phyloP scores from a whole-genome alignment of 1,140 invertebrate genomes.

The Leptinotarsa defecta region DNA sequence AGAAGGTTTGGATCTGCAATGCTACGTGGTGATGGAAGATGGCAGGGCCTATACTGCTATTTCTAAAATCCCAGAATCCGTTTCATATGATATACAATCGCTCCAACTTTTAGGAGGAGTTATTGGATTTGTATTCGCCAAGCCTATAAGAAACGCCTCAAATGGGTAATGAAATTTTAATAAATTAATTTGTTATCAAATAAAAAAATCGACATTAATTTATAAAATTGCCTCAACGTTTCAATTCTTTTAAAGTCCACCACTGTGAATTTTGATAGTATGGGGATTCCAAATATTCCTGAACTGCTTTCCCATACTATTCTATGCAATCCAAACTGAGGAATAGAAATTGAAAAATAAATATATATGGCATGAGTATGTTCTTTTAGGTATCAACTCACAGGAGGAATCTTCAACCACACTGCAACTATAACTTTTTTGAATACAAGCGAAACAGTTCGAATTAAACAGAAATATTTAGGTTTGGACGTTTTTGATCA shows the following conservation, averaged over 20 bases:
- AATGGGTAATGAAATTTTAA: constrained; percentile 67
- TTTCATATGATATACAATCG: constrained; percentile 81
- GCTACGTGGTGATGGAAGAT: constrained; percentile 88
- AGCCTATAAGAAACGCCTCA: constrained; percentile 68
- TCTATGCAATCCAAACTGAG: no score
- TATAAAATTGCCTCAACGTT: no score
- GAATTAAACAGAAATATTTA: constrained; percentile 76
- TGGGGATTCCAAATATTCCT: no score
- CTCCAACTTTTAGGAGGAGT: constrained; percentile 78
- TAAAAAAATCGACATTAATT: no score
- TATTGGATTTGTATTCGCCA: constrained; percentile 92
- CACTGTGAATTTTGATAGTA: no score
- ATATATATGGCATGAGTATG: no score
- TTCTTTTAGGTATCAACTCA: constrained; percentile 67
- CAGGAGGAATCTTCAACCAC: constrained; percentile 83
- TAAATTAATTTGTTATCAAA: background rate
- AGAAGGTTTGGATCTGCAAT: constrained; percentile 83
- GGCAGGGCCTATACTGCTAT: constrained; percentile 90
- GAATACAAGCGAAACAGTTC: constrained; percentile 71
- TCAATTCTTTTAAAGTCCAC: no score
- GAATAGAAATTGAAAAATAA: no score
- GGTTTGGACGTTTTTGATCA: constrained; percentile 93
- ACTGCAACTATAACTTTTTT: constrained; percentile 75
- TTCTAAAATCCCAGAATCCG: constrained; percentile 71
- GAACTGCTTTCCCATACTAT: no score